Conservation (phyloP, 2,797 vertebrate species). For the Artibeus lituratus region DNA sequence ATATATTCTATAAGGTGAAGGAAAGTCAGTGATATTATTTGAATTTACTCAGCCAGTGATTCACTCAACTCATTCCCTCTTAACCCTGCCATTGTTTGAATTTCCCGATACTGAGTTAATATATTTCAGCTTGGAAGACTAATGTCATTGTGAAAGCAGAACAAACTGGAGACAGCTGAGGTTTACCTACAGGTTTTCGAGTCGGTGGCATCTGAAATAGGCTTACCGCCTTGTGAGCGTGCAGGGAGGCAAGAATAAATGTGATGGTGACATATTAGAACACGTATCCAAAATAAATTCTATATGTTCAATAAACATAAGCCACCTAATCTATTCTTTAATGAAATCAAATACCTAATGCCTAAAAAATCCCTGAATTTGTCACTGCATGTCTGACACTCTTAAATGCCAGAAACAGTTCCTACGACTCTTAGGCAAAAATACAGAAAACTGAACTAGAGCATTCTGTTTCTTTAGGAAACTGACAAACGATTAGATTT, state of each 20-base stretch:
- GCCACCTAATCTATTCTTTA: not conserved
- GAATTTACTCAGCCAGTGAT: not conserved
- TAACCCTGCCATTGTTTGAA: not conserved
- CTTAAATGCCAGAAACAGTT: not conserved
- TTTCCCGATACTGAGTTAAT: not conserved
- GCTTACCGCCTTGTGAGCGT: not conserved
- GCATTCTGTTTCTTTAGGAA: not conserved
- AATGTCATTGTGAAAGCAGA: not conserved
- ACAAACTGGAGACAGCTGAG: not conserved
- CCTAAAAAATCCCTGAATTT: not conserved
- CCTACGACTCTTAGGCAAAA: not conserved
- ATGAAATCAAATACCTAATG: slow-evolving; percentile 23
- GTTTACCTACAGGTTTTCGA: not conserved
- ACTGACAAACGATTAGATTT: not conserved
- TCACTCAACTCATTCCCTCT: not conserved
- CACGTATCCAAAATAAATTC: not conserved
- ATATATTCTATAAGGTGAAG: not conserved
- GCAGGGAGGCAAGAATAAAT: not conserved
- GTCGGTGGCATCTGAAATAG: not conserved
- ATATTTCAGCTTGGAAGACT: not conserved
- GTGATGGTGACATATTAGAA: not conserved
- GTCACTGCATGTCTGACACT: not conserved
- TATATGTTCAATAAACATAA: not conserved
- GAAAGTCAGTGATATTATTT: not conserved
- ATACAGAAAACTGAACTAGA: not conserved